These are phyloP conservation scores for Yasuhikotakia modesta DNA, from an alignment of 2,797 vertebrate species.

Conservation along the genomic window DNA sequence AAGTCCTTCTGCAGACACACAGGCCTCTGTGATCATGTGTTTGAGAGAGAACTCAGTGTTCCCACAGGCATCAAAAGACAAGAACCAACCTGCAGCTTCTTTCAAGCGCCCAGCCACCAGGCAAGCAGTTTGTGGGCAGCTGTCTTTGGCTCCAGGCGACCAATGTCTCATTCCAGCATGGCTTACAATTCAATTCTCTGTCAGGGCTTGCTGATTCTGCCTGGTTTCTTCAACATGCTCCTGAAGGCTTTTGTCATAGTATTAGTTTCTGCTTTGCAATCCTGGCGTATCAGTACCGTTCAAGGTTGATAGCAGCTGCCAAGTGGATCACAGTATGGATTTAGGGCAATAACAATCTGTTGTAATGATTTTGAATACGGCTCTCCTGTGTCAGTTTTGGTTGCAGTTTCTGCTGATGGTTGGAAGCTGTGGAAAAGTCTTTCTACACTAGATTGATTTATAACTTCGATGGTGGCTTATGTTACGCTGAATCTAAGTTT, in stretches of 20 bases:
- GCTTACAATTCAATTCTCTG: slow-evolving; percentile 70
- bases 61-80: slow-evolving; percentile 73
- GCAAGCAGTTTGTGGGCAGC: slow-evolving; percentile 72
- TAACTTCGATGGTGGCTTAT: slow-evolving; percentile 17
- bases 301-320: slow-evolving; percentile 48
- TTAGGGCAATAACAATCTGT: slow-evolving; percentile 45
- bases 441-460: slow-evolving; percentile 40
- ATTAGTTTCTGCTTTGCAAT: slow-evolving; percentile 48
- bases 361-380: slow-evolving; percentile 54
- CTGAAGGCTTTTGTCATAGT: slow-evolving; percentile 60
- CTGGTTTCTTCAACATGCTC: slow-evolving; percentile 64
- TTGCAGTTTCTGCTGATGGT: slow-evolving; percentile 31
- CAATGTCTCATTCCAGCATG: slow-evolving; percentile 52
- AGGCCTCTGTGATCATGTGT: neutral
- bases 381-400: slow-evolving; percentile 29
- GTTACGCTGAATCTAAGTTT: slow-evolving; percentile 35
- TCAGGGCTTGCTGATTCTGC: slow-evolving; percentile 75
- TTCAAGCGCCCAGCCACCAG: slow-evolving; percentile 76
- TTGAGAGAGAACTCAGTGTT: slow-evolving; percentile 70
- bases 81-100: slow-evolving; percentile 73
- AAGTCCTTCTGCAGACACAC: slow-evolving; percentile 17
- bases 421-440: slow-evolving; percentile 36
- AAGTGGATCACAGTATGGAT: slow-evolving; percentile 49
- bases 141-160: slow-evolving; percentile 69
- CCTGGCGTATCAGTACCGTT: slow-evolving; percentile 58